phyloP scores from a whole-genome alignment of 2,113 vertebrate species.

The Trematocara nigrifrons region DNA sequence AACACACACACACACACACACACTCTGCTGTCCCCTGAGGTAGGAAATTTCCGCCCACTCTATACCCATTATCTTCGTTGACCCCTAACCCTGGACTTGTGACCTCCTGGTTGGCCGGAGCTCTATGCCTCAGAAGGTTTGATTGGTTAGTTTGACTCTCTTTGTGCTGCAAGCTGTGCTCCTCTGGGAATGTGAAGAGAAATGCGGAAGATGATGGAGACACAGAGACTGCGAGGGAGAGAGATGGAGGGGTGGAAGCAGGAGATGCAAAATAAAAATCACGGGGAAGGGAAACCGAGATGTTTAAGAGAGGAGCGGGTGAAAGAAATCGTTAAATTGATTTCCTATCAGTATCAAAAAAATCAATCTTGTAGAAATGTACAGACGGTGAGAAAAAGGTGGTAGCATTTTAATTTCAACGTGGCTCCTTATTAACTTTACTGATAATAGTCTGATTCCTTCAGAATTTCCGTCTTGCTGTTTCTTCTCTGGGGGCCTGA shows the following conservation, averaged over 20 bases:
- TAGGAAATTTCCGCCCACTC: conserved; percentile 65
- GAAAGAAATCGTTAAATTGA: not conserved
- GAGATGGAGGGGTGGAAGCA: not conserved
- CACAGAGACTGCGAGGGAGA: not conserved
- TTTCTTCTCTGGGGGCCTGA: conserved; percentile 13
- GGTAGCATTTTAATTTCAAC: not conserved
- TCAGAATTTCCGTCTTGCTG: not conserved
- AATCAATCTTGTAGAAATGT: not conserved
- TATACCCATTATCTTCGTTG: conserved; percentile 63
- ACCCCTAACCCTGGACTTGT: conserved; percentile 57
- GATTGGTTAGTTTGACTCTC: conserved; percentile 44
- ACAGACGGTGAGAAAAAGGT: not conserved
- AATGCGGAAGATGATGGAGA: not conserved
- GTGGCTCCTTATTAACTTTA: not conserved
- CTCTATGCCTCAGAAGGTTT: not conserved
- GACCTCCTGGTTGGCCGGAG: conserved; percentile 54
- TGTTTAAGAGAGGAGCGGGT: not conserved
- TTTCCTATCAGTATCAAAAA: not conserved
- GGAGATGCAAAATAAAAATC: not conserved
- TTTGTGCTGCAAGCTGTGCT: conserved; percentile 42
- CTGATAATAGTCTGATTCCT: not conserved
- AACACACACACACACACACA: not conserved
- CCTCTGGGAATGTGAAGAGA: conserved; percentile 20
- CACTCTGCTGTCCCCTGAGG: conserved; percentile 46
- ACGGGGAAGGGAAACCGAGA: not conserved